phyloP scores from a whole-genome alignment of 2,888 invertebrate species.

The Caenorhabditis uteleia region DNA sequence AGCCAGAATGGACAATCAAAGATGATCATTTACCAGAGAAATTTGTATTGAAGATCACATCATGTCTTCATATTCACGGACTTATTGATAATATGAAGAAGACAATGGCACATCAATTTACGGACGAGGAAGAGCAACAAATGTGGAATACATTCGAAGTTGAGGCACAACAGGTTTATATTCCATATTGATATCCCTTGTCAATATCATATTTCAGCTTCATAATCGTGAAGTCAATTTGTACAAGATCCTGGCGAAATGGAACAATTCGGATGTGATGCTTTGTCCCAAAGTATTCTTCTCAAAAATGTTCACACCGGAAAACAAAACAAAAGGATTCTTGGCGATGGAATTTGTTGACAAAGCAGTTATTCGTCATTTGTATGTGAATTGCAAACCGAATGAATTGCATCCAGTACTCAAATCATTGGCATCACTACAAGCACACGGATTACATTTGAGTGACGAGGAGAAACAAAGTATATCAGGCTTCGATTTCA shows the following conservation, averaged over 20 bases:
- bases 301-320: conserved; percentile 16
- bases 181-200: background rate
- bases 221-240: conserved; percentile 37
- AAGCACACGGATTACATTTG: conserved; percentile 14
- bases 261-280: conserved; percentile 5
- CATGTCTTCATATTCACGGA: conserved; percentile 14
- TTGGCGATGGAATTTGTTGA: conserved; percentile 34
- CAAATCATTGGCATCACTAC: conserved; percentile 14
- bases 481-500: conserved; percentile 12
- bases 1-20: conserved; percentile 20
- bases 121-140: conserved; percentile 7
- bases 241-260: conserved; percentile 14
- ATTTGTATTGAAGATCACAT: conserved; percentile 32
- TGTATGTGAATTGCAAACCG: conserved; percentile 20
- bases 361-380: conserved; percentile 16
- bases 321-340: conserved; percentile 24
- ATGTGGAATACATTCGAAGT: conserved; percentile 10
- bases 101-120: background rate
- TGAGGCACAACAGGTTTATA: conserved; percentile 2
- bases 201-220: no score
- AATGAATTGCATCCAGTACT: conserved; percentile 18
- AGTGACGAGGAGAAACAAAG: conserved; percentile 6
- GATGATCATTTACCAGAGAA: conserved; percentile 17
- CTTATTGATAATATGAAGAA: conserved; percentile 26
- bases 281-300: conserved; percentile 25